These are phyloP conservation scores for Tachypleus tridentatus DNA, from an alignment of 1,140 invertebrate species.

Conservation along the genomic window DNA sequence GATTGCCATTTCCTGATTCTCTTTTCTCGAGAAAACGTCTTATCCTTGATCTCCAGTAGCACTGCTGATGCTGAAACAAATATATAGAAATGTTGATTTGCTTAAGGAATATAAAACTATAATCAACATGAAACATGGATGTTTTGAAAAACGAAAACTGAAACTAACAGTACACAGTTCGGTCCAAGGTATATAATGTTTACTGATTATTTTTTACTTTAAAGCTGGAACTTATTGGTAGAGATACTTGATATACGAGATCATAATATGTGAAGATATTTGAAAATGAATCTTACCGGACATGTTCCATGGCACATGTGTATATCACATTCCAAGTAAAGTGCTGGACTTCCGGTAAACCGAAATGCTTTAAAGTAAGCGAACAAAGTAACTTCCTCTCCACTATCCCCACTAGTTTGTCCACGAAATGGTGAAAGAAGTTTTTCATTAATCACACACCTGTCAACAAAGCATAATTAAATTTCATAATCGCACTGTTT, in stretches of 20 bases:
- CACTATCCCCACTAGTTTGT: constrained; percentile 59
- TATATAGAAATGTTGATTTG: background rate
- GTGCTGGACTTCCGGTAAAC: constrained; percentile 79
- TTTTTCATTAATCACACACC: constrained; percentile 84
- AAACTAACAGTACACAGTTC: constrained; percentile 6
- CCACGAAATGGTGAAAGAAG: constrained; percentile 81
- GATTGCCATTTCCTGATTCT: constrained; percentile 28
- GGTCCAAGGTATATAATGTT: constrained; percentile 5
- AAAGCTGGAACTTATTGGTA: background rate
- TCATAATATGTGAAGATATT: background rate
- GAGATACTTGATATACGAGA: background rate
- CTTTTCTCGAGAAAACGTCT: constrained; percentile 28
- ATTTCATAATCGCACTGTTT: too few species aligned
- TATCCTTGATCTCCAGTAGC: constrained; percentile 66
- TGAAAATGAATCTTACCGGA: constrained; percentile 49
- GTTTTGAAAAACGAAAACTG: constrained; percentile 11
- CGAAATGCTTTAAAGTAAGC: constrained; percentile 87
- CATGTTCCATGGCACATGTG: constrained; percentile 88
- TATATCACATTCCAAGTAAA: constrained; percentile 89
- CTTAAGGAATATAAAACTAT: background rate
- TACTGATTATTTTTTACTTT: background rate
- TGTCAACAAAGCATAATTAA: constrained; percentile 26
- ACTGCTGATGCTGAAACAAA: constrained; percentile 64
- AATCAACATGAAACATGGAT: background rate
- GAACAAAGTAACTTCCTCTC: constrained; percentile 64